A percentile compares a stretch with the other conserved stretches of the same genome.
Evolutionary conservation across 2,888 invertebrate species (phyloP).

Genomic region (Rhagonycha fulva): DNA sequence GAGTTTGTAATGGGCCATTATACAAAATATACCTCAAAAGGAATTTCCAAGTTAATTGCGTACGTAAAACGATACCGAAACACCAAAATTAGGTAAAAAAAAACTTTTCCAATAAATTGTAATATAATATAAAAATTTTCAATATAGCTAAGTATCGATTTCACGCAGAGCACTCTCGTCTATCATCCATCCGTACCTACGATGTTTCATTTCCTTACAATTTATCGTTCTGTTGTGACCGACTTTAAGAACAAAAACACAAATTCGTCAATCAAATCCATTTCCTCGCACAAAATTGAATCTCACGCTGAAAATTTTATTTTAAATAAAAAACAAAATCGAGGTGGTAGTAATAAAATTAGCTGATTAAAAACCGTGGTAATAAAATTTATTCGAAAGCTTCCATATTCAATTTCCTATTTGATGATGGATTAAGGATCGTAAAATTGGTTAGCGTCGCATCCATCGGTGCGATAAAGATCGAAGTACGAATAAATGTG

Average conservation of each 20-base stretch:
- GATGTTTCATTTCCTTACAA: not conserved
- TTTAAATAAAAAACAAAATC: not conserved
- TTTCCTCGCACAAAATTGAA: not conserved
- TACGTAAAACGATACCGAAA: not conserved
- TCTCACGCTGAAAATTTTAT: not conserved
- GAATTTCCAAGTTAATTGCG: not conserved
- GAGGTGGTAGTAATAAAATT: not conserved
- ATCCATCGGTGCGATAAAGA: not conserved
- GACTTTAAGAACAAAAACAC: not conserved
- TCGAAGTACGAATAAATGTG: not conserved
- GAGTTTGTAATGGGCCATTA: constrained; percentile 1
- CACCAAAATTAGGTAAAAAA: not conserved
- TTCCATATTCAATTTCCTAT: not conserved
- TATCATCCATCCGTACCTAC: not conserved
- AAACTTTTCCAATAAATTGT: not conserved
- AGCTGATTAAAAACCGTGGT: not conserved
- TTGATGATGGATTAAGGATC: not conserved
- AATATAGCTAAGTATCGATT: not conserved
- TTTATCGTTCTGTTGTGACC: not conserved
- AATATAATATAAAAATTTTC: not conserved
- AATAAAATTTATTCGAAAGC: not conserved
- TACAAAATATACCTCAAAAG: not conserved
- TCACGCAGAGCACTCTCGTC: not conserved
- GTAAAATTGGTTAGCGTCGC: not conserved
- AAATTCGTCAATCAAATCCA: not conserved